These are phyloP conservation scores for Glossosoma conforme DNA, from an alignment of 1,140 invertebrate species.

Conservation along the genomic window DNA sequence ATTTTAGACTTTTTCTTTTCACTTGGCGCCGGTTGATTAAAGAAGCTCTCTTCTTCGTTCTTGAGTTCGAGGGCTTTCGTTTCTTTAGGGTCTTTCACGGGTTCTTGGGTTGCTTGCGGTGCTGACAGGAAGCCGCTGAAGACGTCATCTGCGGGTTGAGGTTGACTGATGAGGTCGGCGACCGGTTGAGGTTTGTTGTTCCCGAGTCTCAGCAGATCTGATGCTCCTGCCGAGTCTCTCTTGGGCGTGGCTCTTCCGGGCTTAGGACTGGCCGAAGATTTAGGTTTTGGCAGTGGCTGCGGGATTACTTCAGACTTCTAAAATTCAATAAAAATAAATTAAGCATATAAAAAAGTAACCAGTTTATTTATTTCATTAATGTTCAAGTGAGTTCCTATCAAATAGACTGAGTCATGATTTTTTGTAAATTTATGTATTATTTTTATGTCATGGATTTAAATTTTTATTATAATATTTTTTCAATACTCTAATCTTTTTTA, in stretches of 20 bases:
- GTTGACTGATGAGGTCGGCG: constrained; percentile 40
- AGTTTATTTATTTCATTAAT: no score
- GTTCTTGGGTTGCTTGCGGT: constrained; percentile 44
- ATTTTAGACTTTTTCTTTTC: constrained; percentile 75
- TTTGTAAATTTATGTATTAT: no score
- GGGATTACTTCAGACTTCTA: constrained; percentile 48
- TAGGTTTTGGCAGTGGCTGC: constrained; percentile 44
- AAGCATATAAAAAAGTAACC: no score
- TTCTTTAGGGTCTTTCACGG: constrained; percentile 39
- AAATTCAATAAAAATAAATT: constrained; percentile 31
- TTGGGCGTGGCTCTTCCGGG: constrained; percentile 53
- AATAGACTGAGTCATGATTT: no score
- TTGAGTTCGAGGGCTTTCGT: constrained; percentile 52
- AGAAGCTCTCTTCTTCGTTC: constrained; percentile 84
- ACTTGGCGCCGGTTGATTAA: constrained; percentile 74
- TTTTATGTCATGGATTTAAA: no score
- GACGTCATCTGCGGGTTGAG: constrained; percentile 59
- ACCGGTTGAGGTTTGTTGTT: constrained; percentile 42
- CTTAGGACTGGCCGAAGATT: constrained; percentile 65
- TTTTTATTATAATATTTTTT: no score
- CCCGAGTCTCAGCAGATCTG: constrained; percentile 50
- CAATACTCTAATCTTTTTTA: no score
- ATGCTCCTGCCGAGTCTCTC: constrained; percentile 42
- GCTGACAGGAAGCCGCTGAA: constrained; percentile 75
- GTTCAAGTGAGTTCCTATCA: no score